Base-by-base conservation (phyloP, 2,888 invertebrate species). In the Scaeva pyrastri region DNA sequence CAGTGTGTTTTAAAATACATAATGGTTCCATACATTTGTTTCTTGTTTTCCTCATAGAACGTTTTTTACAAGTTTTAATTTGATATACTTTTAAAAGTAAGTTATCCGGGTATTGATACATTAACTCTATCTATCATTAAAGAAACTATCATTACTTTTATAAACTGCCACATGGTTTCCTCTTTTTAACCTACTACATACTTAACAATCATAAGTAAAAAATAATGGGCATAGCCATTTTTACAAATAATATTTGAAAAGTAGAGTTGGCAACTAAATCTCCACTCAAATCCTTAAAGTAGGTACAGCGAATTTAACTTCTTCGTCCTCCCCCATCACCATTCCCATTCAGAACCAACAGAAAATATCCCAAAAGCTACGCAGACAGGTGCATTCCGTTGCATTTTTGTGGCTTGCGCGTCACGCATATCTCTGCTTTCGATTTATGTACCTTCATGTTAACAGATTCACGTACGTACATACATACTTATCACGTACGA, bases 381-480 rank as follows among this genome's bases (percentile, higher is more conserved):
- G 36, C 66, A 50, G 81, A 26, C 81, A 82, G 76, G 81, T 82
- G 76, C 64, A 82, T 71, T 76, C 68, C 75, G 19, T 50, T 68
- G 74, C 79, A 74, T 41, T 66, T 81, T 58, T 43, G 56, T 48
- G 52, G 50, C 66, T 73, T 66, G 60, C 31, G 52, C 39, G 26
- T 66, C 43, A 48, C 50, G 50, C 48, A 66, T 36, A 5, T 50
- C 31, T 8, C 19, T 60, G 14, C 14, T 60, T 60, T 41, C 56
- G 56, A 31, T 26, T 23, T 36, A 60, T 58, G 70, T 43, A 26
- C 23, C 23, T 70, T 26, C 23, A 16, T 56, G 26, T n/a, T 36
- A 31, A 56, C 56, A 5, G n/a, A 23, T 60, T 60, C 23, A 14
- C 8, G 39, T 39, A 56, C 16, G 11, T n/a, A 45, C 2, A 2